phyloP scores from a whole-genome alignment of 2,113 vertebrate species.

The Daphoenositta chrysoptera region DNA sequence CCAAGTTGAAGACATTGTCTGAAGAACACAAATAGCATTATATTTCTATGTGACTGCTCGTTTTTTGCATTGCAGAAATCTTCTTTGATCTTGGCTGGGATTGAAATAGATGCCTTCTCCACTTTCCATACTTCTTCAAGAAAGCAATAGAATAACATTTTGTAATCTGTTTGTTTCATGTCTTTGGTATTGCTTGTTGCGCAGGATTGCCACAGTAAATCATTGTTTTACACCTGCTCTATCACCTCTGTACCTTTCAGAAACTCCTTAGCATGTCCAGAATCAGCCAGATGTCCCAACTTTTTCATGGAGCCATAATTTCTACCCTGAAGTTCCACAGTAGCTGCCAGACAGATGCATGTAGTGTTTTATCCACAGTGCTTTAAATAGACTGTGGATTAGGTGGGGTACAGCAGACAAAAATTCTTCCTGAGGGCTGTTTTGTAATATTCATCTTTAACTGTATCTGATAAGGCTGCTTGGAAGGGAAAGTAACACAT shows the following conservation, averaged over 20 bases:
- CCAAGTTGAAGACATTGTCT: background rate
- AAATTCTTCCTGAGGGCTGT: background rate
- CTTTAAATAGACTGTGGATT: background rate
- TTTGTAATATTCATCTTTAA: background rate
- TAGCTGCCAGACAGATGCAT: background rate
- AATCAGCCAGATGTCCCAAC: background rate
- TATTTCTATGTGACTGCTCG: background rate
- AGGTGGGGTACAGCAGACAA: background rate
- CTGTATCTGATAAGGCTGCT: background rate
- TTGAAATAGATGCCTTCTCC: background rate
- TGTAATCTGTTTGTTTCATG: background rate
- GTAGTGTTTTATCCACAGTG: background rate
- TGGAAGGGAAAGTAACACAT: background rate
- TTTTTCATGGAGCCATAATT: background rate
- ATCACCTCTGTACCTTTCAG: background rate
- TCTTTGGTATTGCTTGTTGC: background rate
- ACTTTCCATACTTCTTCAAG: background rate
- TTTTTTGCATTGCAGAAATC: constrained; percentile 1
- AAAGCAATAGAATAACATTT: background rate
- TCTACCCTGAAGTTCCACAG: background rate
- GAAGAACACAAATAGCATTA: background rate
- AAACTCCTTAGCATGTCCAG: background rate
- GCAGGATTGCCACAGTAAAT: background rate
- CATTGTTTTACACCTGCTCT: background rate
- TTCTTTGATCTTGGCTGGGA: constrained; percentile 10